Evolutionary conservation across 35 echinoderm and acorn worm species (phyloP), one percentile per base, ranked within the genome.

Genomic region (Chiridota heheva): DNA sequence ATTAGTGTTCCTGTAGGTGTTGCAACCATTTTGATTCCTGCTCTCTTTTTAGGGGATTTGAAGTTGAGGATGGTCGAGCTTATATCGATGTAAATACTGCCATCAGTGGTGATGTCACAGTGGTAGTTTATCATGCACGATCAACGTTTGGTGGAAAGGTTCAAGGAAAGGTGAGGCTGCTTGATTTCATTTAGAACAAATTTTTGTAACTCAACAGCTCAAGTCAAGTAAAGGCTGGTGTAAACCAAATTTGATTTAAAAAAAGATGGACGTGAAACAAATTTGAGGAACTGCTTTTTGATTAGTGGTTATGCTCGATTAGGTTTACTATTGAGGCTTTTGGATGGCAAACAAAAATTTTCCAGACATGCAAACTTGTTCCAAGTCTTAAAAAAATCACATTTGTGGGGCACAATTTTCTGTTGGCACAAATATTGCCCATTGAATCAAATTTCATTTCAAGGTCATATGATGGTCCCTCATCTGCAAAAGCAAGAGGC

Each of bases 81-180:
- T 24, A 47, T 26, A 84, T 98, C 29, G 72, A 84, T 3, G 60
- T 98, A 10, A 87, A 98, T 38, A 80, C 82, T 16, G 51, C 85
- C 24, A 67, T 91, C 18, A 60, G 56, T 45, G 95, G 89, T 26
- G 95, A 98, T 65, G 81, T 98, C 31, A 92, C 70, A 57, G 63
- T 91, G 17, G 76, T 89, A n/a, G 89, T 98, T 41, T 98, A 91
- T 47, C 95, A 98, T 72, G 95, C 95, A 40, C 87, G 95, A 69
- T 98, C 95, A 81, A 98, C 95, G n/a, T 98, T 98, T 71, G 95
- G 95, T 45, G 95, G 95, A 26, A 88, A 91, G 86, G 89, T 98
- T 35, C 95, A 98, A 60, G 95, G 95, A 58, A 98, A 98, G 89
- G 95, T 98, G 53, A 42, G 90, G 0, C 17, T 1, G n/a, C 36